Conservation (phyloP, 2,888 invertebrate species). For the Lycia hirtaria region DNA sequence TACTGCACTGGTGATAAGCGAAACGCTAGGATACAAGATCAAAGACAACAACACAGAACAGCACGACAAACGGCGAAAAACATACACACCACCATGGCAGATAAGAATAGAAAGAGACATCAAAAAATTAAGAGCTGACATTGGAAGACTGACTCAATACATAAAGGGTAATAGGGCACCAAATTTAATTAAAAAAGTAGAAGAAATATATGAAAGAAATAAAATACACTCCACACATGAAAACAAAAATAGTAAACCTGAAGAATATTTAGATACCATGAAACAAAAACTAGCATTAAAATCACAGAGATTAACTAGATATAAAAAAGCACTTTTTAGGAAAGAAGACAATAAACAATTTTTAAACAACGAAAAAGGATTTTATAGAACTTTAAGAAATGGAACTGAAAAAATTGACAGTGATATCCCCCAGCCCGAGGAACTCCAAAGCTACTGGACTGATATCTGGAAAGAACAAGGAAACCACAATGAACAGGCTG, state of each 20-base stretch:
- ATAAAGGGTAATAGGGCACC: no score
- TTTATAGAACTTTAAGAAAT: background rate
- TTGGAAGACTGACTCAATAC: no score
- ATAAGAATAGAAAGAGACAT: no score
- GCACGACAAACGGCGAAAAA: no score
- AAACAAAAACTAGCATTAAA: background rate
- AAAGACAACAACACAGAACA: no score
- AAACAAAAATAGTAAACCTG: background rate
- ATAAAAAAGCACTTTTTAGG: background rate
- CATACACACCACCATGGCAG: no score
- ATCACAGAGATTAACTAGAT: background rate
- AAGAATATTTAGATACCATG: background rate
- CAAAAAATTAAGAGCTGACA: no score
- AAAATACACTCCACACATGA: background rate
- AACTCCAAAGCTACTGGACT: background rate
- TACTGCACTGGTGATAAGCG: no score
- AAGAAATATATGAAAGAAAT: no score
- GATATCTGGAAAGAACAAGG: background rate
- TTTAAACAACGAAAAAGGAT: background rate
- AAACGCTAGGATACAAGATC: no score
- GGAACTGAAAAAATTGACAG: background rate
- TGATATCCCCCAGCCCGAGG: background rate
- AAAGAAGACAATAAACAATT: background rate
- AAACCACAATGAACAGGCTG: background rate
- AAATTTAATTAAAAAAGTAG: no score